Evolutionary conservation across 1,140 invertebrate genomes (phyloP), one percentile per base, ranked within the genome.

Genomic region (Leucophenga varia): DNA sequence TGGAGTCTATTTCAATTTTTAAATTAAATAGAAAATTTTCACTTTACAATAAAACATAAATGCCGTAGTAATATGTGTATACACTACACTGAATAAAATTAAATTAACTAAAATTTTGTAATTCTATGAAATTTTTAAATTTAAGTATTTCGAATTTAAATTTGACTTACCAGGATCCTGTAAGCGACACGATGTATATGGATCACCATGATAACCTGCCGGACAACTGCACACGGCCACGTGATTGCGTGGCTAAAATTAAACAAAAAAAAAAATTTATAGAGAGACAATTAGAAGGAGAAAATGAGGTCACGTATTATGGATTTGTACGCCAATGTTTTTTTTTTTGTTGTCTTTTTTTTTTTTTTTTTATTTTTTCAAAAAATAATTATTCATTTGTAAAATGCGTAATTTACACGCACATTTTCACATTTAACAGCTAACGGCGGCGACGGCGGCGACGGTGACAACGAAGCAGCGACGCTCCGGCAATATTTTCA

Each of bases 151-250:
- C n/a, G n/a, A n/a, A n/a, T n/a, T n/a, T n/a, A n/a, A n/a, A n/a
- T n/a, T n/a, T n/a, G n/a, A 59, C 70, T 75, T 74, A 85, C 84
- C 82, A 59, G 83, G 83, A 74, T 84, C 82, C 54, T 80, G 79
- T 28, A 79, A 75, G 67, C 80, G 77, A 68, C 86, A 88, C 28
- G 76, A 60, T 10, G 73, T 73, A 59, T 91, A 80, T 4, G 91
- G 89, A 78, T 93, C 87, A n/a, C 92, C 91, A 20, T 86, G 83
- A 68, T 87, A 90, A 9, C 90, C 91, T 31, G 86, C 76, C 0
- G 88, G 86, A 70, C 91, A 94, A 7, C 86, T 84, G 64, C 91
- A 94, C 0, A 91, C 86, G 3, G 90, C 88, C 19, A 90, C 81
- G 54, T 93, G 90, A 56, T 90, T 85, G 43, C 87, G 79, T 1